Evolutionary conservation across 2,888 invertebrate genomes (phyloP).

Genomic region (Capitulum mitella): DNA sequence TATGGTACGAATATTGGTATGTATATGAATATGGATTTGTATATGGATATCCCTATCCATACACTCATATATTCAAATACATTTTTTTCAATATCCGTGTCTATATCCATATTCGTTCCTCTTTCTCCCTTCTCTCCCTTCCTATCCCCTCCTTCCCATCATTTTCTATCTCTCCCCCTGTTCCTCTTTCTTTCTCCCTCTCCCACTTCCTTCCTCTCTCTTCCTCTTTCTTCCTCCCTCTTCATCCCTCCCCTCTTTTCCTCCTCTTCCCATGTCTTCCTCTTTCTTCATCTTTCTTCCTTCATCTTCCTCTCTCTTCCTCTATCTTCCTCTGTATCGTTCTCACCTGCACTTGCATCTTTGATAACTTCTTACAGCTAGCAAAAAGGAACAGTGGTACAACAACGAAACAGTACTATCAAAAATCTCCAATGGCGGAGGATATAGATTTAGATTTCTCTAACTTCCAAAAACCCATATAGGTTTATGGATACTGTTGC

Average conservation of each 20-base stretch:
- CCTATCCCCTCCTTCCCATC: not conserved
- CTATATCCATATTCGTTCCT: not conserved
- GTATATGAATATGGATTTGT: too few species aligned
- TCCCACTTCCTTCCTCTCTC: not conserved
- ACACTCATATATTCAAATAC: too few species aligned
- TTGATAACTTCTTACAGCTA: not conserved
- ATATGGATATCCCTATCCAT: too few species aligned
- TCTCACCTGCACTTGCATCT: not conserved
- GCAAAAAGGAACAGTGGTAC: too few species aligned
- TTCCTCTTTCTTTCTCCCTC: not conserved
- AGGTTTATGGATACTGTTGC: too few species aligned
- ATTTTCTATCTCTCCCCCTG: not conserved
- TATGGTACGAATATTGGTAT: too few species aligned
- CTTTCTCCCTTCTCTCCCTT: not conserved
- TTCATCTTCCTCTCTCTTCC: not conserved
- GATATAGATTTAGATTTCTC: too few species aligned
- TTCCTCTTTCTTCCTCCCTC: not conserved
- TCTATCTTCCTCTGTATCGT: not conserved
- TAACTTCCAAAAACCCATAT: too few species aligned
- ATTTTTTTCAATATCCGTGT: too few species aligned
- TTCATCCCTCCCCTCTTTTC: too few species aligned
- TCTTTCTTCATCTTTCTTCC: not conserved
- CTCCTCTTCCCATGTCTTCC: not conserved
- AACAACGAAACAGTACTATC: too few species aligned
- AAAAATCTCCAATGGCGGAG: too few species aligned